These are phyloP conservation scores for Pelecanus crispus DNA, from an alignment of 2,113 vertebrate genomes.

Conservation along the genomic window DNA sequence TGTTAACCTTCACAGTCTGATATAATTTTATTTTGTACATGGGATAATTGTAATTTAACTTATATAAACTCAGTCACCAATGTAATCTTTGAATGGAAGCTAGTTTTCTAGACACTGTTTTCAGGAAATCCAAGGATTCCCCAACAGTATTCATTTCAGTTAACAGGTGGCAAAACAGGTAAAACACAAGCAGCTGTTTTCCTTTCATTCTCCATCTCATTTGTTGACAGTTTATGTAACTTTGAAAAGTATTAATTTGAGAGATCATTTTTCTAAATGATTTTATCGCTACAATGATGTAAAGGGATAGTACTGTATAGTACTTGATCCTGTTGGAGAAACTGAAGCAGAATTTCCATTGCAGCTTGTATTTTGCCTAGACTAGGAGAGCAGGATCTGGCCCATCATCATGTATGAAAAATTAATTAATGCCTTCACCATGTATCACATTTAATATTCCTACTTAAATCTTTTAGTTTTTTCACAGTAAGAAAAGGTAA, in stretches of 20 bases:
- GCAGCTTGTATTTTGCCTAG: neutral
- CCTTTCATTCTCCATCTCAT: neutral
- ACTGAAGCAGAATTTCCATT: neutral
- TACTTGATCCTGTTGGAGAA: neutral
- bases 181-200: neutral
- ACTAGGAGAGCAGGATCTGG: neutral
- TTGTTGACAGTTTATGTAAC: neutral
- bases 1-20: neutral
- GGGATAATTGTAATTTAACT: neutral
- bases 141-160: neutral
- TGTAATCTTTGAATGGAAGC: neutral
- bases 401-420: neutral
- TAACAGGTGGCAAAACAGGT: conserved; percentile 24
- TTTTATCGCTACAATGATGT: neutral
- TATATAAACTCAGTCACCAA: neutral
- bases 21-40: neutral
- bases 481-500: neutral
- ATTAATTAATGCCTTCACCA: rapidly evolving
- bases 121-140: neutral
- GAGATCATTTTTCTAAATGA: neutral
- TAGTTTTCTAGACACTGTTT: neutral
- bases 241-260: neutral
- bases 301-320: neutral
- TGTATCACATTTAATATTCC: neutral
- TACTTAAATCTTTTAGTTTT: neutral